Conservation (phyloP, 2,888 invertebrate species). For the Seira sanloemensis region DNA sequence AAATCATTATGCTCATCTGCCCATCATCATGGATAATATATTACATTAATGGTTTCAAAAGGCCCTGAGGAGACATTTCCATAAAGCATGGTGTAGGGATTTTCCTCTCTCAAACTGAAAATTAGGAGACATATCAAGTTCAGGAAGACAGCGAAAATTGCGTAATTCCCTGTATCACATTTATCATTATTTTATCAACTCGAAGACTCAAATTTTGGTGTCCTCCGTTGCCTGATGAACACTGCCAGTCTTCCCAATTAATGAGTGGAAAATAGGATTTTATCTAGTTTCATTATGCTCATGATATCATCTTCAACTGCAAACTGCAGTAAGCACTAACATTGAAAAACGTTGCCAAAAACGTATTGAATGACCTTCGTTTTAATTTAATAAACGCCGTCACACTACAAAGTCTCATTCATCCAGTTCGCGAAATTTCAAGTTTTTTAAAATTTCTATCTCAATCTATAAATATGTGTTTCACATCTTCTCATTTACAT, state of each 20-base stretch:
- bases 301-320: background rate
- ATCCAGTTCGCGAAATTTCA: too few relatives aligned
- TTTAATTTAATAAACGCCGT: too few relatives aligned
- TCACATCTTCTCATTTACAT: too few relatives aligned
- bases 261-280: background rate
- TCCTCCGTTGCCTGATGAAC: background rate
- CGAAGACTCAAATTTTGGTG: background rate
- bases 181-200: conserved; percentile 3
- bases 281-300: background rate
- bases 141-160: background rate
- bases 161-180: background rate
- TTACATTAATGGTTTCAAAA: conserved; percentile 7
- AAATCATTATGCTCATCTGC: background rate
- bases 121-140: conserved; percentile 26
- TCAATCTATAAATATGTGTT: too few relatives aligned
- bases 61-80: conserved; percentile 21
- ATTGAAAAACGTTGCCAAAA: too few relatives aligned
- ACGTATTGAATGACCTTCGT: too few relatives aligned
- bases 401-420: too few relatives aligned
- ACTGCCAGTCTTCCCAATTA: background rate
- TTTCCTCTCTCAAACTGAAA: background rate
- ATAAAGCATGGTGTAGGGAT: background rate
- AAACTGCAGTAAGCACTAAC: background rate
- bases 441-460: too few relatives aligned
- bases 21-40: conserved; percentile 4